Evolutionary conservation across 2,797 vertebrate species (phyloP), one percentile per base, ranked within the genome.

Genomic region (Sebastes oblongus): DNA sequence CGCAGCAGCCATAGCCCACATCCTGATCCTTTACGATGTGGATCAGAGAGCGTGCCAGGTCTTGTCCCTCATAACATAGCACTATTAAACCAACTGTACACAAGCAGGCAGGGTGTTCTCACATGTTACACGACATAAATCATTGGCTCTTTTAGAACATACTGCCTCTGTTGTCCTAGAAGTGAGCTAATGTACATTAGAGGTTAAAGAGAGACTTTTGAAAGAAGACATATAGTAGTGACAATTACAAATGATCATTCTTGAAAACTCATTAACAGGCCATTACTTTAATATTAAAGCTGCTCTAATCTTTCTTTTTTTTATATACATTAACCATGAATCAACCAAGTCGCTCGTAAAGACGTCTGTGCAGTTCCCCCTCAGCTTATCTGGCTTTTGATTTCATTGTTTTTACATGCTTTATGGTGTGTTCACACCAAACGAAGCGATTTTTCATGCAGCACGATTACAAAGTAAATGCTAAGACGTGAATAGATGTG

Each of bases 41-140:
- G 58, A 64, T 86, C 62, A 34, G 11, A 16, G 8, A 66, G 62
- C 91, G 2, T 82, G 92, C 54, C 69, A 0, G 18, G 72, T 73
- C 90, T 88, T 84, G 86, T 79, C 73, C 70, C 71, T 46, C 39
- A 29, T 42, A 72, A 66, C 36, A 55, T 52, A 4, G 27, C 30
- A 12, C 66, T 39, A 55, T 83, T 75, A 84, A 84, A 78, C 58
- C 55, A 13, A 75, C 3, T 65, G 65, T 74, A 78, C 80, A 86
- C 55, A 82, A 74, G 50, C 50, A 52, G 46, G 70, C 3, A 4
- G 54, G 52, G 14, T 34, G 78, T 81, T 83, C 78, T 82, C 52
- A 74, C 82, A 77, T 9, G 54, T 59, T 62, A 60, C 5, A 16
- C 2, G 5, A 30, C 75, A 77, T 80, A 81, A 78, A 79, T 75